Evolutionary conservation across 2,797 vertebrate species (phyloP), one percentile per base, ranked within the genome.

Genomic region (Macroramphosus scolopax): DNA sequence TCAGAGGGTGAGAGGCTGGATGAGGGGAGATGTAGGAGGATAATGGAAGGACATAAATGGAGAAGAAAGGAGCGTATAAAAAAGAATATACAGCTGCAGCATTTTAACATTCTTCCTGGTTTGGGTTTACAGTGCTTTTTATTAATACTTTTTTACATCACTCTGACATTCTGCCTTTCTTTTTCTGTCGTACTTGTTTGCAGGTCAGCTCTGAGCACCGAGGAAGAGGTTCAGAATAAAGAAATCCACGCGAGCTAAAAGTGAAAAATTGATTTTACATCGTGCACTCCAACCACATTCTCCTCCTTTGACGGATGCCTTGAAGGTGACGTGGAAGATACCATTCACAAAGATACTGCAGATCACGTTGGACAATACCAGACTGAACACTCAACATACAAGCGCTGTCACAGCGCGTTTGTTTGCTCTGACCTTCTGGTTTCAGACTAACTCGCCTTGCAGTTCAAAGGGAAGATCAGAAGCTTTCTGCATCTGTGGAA

Each of bases 391-490:
- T n/a, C n/a, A n/a, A n/a, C n/a, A n/a, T n/a, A n/a, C n/a, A n/a
- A n/a, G n/a, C n/a, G n/a, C n/a, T n/a, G n/a, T n/a, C n/a, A n/a
- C n/a, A n/a, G 20, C 0, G 3, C 4, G 28, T 62, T 40, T 28
- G 5, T 59, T 53, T 43, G 14, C 42, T 35, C 34, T 20, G 20
- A 63, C 28, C 40, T 36, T 42, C 35, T 49, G 17, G 1, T 36
- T 60, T 68, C 90, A 94, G 38, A 93, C 92, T 50, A 93, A 74
- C 56, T 93, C 87, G 28, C 92, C 91, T 54, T 74, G 83, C 14
- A 92, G 81, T 63, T 95, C 91, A 81, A 93, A 93, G 7, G 90
- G 92, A 59, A 93, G 59, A 39, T 84, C 76, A 8, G 77, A 57
- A 20, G 83, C 83, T 51, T 46, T 32, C 12, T 25, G 44, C 0